Evolutionary conservation across 2,113 vertebrate species (phyloP), one percentile per base, ranked within the genome.

Genomic region (Dipodomys ordii): DNA sequence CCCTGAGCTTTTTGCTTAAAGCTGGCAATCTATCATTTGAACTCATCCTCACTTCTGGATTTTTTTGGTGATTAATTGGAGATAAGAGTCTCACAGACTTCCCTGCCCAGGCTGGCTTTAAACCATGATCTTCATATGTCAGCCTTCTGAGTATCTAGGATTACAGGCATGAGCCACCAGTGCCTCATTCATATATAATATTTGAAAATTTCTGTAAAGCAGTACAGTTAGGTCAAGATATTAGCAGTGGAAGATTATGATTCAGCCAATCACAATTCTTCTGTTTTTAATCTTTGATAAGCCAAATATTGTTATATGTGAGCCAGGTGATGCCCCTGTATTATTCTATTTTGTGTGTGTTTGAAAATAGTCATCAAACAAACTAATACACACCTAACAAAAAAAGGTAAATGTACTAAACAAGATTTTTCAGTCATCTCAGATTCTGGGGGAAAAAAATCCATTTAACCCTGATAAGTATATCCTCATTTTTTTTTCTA

Each of bases 201-300:
- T 25, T 4, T 88, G 88, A 44, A 27, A 53, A 90, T 92, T 87
- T 10, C 62, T 92, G 94, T 87, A 71, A 87, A 92, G 49, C 15
- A 62, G 12, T 27, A 30, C 8, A 35, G 46, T 30, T 32, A 28
- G 62, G n/a, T 15, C 28, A 46, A 35, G 28, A 46, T 39, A 85
- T 64, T 68, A 4, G 39, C 27, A 80, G 68, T 71, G 83, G 71
- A 46, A 88, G 46, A 64, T 90, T 16, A 8, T n/a, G 6, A 35
- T 0, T 49, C 49, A 49, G 49, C 49, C 49, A 49, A 49, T 49
- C 49, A 49, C 12, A 49, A 12, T 49, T 39, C 49, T 49, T 49
- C 49, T 49, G 49, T 49, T 49, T 49, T 12, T 49, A 49, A 49
- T 49, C 49, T 49, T 49, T 49, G 49, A 49, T 49, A 49, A 25